Evolutionary conservation across 2,888 invertebrate genomes (phyloP), one percentile per base, ranked within the genome.

Genomic region (Cephus pygmeus): DNA sequence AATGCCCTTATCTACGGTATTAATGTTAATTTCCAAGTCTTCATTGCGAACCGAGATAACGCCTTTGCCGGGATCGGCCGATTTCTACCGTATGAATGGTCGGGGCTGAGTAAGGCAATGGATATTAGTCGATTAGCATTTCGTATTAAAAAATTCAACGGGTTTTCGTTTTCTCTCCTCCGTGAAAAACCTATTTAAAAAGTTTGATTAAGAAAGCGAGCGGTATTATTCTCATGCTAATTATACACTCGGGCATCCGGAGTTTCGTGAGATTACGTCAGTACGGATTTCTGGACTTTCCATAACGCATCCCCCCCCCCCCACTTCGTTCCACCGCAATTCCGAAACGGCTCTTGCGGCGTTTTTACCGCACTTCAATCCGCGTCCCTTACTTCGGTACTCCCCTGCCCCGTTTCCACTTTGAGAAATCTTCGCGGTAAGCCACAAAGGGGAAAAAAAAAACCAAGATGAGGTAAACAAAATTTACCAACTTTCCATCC

Each of bases 191-290:
- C 87, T 88, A 90, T 91, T 91, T 91, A 90, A 91, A 56, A 91
- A 91, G 90, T 91, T 91, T 91, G 91, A 91, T 91, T 91, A 90
- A 90, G 90, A 90, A 88, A 88, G 83, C 87, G 79, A 73, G 81
- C 77, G 82, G 84, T 81, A 91, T 91, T 90, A 91, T 91, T 91
- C 90, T 91, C 88, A 91, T 91, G 91, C 88, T 91, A 91, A 91
- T 91, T 91, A 89, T 87, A 85, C 85, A 85, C 82, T 83, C 83
- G 81, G 79, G 80, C 81, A 80, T 84, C 80, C 83, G 80, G 81
- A 82, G 83, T 81, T 80, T 83, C 79, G 82, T 82, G 84, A 85
- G 88, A 90, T 88, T 88, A 88, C 88, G 87, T 86, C 86, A 85
- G 81, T 84, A 85, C 81, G 83, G 82, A 86, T 85, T 85, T 83